A percentile compares a stretch with the other conserved stretches of the same genome.
phyloP scores from a whole-genome alignment of 2,797 vertebrate species.

The Tenualosa thibaudeaui region DNA sequence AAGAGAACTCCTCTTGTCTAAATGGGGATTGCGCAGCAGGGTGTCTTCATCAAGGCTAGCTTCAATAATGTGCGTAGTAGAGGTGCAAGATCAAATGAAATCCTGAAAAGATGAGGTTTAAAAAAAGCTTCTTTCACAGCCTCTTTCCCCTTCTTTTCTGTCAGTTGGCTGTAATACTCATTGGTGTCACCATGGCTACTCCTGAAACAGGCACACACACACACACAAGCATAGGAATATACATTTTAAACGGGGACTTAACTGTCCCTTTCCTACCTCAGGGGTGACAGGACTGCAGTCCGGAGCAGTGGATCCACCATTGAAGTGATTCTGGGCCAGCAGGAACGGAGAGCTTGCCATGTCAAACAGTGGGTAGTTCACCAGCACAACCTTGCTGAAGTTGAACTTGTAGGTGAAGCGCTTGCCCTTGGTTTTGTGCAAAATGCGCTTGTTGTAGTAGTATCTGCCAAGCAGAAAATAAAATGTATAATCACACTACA shows the following conservation, averaged over 20 bases:
- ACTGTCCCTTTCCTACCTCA: slow-evolving; percentile 75
- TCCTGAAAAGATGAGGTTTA: neutral
- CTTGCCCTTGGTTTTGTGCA: slow-evolving; percentile 95
- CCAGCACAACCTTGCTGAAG: slow-evolving; percentile 92
- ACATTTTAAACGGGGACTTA: neutral
- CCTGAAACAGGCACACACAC: neutral
- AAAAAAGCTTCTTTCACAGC: neutral
- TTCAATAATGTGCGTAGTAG: neutral
- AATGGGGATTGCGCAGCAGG: slow-evolving; percentile 32
- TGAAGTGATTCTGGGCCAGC: slow-evolving; percentile 86
- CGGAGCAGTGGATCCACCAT: slow-evolving; percentile 73
- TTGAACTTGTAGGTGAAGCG: slow-evolving; percentile 98
- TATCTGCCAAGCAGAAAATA: slow-evolving; percentile 75
- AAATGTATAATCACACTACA: slow-evolving; percentile 45
- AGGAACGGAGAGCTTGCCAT: slow-evolving; percentile 87
- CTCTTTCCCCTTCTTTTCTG: neutral
- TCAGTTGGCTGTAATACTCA: neutral
- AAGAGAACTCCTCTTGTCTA: neutral
- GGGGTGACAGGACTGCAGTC: slow-evolving; percentile 82
- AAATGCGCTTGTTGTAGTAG: slow-evolving; percentile 94
- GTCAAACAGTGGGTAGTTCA: slow-evolving; percentile 90
- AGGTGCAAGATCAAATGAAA: neutral
- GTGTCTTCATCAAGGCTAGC: slow-evolving; percentile 15
- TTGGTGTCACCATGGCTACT: neutral
- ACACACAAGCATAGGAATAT: too few species aligned